Conservation (phyloP, 1,140 invertebrate genomes). For the Antheraea pernyi region DNA sequence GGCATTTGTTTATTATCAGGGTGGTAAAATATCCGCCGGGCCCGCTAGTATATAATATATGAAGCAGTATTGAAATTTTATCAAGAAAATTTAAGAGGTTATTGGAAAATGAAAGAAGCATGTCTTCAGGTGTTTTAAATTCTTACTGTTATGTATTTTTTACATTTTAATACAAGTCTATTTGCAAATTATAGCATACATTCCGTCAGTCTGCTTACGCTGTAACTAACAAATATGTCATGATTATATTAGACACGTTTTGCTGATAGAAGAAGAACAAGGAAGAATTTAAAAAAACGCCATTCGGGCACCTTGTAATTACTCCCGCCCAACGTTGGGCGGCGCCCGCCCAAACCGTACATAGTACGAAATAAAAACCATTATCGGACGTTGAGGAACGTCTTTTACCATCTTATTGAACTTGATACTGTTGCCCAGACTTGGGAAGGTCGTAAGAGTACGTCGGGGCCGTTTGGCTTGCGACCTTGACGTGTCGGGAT, state of each 20-base stretch:
- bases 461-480: conserved; percentile 6
- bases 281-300: conserved; percentile 54
- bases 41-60: too few species aligned
- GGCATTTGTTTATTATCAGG: too few species aligned
- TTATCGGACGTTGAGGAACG: conserved; percentile 43
- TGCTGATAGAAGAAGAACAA: conserved; percentile 31
- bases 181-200: background rate
- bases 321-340: conserved; percentile 63
- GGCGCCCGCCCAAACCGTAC: conserved; percentile 45
- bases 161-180: too few species aligned
- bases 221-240: background rate
- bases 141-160: too few species aligned
- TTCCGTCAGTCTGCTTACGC: background rate
- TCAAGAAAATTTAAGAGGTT: too few species aligned
- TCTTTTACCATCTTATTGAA: conserved; percentile 65
- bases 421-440: conserved; percentile 50
- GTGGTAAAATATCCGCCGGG: too few species aligned
- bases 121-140: too few species aligned
- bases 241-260: background rate
- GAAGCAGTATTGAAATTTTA: too few species aligned
- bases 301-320: conserved; percentile 54
- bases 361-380: conserved; percentile 41
- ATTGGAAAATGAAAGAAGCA: too few species aligned
- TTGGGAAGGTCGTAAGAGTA: conserved; percentile 59
- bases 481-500: background rate